These are phyloP conservation scores for Vanacampus margaritifer DNA, from an alignment of 2,113 vertebrate species.

Conservation along the genomic window DNA sequence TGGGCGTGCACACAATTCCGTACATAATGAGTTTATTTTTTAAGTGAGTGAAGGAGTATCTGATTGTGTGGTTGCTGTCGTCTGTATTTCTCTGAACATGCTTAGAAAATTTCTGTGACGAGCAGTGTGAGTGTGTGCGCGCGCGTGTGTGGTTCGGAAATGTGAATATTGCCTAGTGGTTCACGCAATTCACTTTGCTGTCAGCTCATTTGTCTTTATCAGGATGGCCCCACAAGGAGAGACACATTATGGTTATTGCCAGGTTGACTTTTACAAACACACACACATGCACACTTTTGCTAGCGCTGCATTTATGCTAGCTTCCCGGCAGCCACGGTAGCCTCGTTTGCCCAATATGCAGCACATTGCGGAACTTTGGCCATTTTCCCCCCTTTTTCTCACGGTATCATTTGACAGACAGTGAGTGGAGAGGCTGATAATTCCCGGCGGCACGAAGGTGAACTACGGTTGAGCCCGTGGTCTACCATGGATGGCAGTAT, in stretches of 20 bases:
- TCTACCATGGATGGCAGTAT: too few species aligned
- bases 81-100: slow-evolving; percentile 10
- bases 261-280: slow-evolving; percentile 29
- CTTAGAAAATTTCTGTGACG: slow-evolving; percentile 18
- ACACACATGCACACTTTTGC: slow-evolving; percentile 23
- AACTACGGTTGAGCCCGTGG: background rate
- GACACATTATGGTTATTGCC: slow-evolving; percentile 55
- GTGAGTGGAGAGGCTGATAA: background rate
- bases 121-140: background rate
- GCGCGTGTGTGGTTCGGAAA: slow-evolving; percentile 13
- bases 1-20: slow-evolving; percentile 24
- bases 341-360: background rate
- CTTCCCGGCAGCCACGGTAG: background rate
- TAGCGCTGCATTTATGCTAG: background rate
- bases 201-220: slow-evolving; percentile 67
- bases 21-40: slow-evolving; percentile 26
- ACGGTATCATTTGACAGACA: background rate
- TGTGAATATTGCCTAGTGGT: slow-evolving; percentile 51
- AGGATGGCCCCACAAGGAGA: slow-evolving; percentile 48
- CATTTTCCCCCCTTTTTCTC: background rate
- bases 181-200: slow-evolving; percentile 49
- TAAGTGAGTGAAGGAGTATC: slow-evolving; percentile 8
- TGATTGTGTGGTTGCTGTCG: slow-evolving; percentile 3
- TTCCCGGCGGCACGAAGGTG: background rate
- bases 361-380: background rate